These are phyloP conservation scores for Schizothorax lantsangensis DNA, from an alignment of 2,797 vertebrate genomes.

Conservation along the genomic window DNA sequence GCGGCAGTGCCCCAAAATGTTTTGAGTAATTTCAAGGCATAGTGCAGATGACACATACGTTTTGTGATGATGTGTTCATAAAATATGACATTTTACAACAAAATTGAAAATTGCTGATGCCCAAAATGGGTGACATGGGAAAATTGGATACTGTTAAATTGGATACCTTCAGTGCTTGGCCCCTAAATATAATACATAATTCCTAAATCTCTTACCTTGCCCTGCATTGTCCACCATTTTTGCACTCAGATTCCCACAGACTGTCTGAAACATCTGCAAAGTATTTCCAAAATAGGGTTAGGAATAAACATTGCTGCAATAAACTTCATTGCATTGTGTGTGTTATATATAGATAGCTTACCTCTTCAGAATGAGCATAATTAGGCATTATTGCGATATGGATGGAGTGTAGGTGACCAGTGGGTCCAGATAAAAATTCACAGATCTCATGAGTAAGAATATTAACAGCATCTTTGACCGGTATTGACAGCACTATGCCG, in stretches of 20 bases:
- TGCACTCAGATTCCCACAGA: constrained; percentile 54
- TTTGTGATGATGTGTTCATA: too few species aligned
- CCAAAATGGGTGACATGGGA: too few species aligned
- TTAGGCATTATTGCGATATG: constrained; percentile 66
- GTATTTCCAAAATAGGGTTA: neutral
- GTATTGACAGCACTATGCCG: constrained; percentile 59
- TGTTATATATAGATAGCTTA: neutral
- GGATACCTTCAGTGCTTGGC: neutral
- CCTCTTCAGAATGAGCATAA: constrained; percentile 54
- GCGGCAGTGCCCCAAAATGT: too few species aligned
- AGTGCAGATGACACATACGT: too few species aligned
- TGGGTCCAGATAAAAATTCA: constrained; percentile 53
- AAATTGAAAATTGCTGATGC: too few species aligned
- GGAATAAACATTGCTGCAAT: neutral
- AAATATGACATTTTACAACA: too few species aligned
- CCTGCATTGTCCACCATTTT: constrained; percentile 59
- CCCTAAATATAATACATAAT: neutral
- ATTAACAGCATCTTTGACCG: constrained; percentile 54
- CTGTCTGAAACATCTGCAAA: constrained; percentile 64
- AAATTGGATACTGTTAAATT: too few species aligned
- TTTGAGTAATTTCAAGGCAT: too few species aligned
- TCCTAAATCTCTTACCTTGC: constrained; percentile 58
- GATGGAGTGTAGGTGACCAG: constrained; percentile 63
- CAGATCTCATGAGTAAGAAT: constrained; percentile 64
- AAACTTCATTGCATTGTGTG: neutral